These are phyloP conservation scores for Drosophila funebris DNA, from an alignment of 1,140 invertebrate species.

Conservation along the genomic window DNA sequence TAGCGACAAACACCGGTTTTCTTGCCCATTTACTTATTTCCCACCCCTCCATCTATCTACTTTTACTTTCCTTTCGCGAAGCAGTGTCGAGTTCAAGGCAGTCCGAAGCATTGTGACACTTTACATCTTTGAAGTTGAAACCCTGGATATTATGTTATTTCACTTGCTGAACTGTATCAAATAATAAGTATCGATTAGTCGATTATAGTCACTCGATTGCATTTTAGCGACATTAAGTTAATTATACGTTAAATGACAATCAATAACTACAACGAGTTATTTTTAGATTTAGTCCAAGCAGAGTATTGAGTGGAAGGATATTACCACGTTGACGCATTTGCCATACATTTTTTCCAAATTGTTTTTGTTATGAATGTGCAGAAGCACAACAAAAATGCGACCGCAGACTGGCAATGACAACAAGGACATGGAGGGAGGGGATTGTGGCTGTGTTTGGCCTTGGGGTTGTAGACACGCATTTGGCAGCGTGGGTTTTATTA, in stretches of 20 bases:
- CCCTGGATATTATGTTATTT: no score
- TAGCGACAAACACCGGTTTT: constrained; percentile 33
- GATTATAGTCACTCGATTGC: neutral
- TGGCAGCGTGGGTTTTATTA: constrained; percentile 28
- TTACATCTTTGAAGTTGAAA: constrained; percentile 48
- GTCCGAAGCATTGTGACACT: constrained; percentile 54
- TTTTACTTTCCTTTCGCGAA: constrained; percentile 60
- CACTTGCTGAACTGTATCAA: no score
- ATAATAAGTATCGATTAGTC: neutral
- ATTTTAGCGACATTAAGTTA: no score
- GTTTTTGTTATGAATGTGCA: constrained; percentile 74
- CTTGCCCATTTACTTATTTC: constrained; percentile 2
- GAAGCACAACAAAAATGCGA: constrained; percentile 75
- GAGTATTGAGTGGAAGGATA: constrained; percentile 3
- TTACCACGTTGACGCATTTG: neutral
- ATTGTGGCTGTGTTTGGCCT: constrained; percentile 1
- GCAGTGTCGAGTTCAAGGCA: constrained; percentile 61
- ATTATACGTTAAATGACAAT: no score
- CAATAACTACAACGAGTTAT: neutral
- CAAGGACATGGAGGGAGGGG: constrained; percentile 56
- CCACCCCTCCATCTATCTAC: constrained; percentile 1
- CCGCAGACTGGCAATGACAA: constrained; percentile 35
- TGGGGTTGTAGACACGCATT: constrained; percentile 13
- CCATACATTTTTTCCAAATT: constrained; percentile 6
- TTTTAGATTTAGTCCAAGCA: neutral